phyloP scores from a whole-genome alignment of 2,888 invertebrate species.

The Atrina japonica region DNA sequence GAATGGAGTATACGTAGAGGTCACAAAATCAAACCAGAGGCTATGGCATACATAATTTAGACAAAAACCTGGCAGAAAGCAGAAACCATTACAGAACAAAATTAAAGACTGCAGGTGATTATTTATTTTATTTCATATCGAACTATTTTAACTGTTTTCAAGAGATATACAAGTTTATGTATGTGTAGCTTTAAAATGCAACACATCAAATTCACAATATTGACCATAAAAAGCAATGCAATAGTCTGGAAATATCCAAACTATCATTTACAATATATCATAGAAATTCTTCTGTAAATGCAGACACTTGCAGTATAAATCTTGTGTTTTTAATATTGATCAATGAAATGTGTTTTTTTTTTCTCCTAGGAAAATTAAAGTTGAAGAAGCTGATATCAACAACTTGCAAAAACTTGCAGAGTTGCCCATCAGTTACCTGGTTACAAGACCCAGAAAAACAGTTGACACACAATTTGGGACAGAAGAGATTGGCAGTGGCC shows the following conservation, averaged over 20 bases:
- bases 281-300: too few species aligned
- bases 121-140: background rate
- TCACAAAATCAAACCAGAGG: constrained; percentile 10
- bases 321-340: too few species aligned
- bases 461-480: background rate
- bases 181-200: background rate
- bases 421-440: constrained; percentile 2
- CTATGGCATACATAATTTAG: constrained; percentile 14
- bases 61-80: constrained; percentile 19
- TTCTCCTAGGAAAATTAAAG: too few species aligned
- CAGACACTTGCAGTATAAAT: too few species aligned
- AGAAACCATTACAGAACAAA: constrained; percentile 6
- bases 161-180: background rate
- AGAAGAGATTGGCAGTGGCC: too few species aligned
- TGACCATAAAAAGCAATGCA: too few species aligned
- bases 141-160: background rate
- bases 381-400: too few species aligned
- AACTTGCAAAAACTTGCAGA: too few species aligned
- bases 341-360: too few species aligned
- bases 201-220: background rate
- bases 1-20: constrained; percentile 23
- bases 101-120: constrained; percentile 10
- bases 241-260: too few species aligned
- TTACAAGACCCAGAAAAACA: background rate
- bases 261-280: too few species aligned